A percentile compares a stretch with the other conserved stretches of the same genome.
phyloP scores from a whole-genome alignment of 2,888 invertebrate genomes.

The Scaptomyza flava region DNA sequence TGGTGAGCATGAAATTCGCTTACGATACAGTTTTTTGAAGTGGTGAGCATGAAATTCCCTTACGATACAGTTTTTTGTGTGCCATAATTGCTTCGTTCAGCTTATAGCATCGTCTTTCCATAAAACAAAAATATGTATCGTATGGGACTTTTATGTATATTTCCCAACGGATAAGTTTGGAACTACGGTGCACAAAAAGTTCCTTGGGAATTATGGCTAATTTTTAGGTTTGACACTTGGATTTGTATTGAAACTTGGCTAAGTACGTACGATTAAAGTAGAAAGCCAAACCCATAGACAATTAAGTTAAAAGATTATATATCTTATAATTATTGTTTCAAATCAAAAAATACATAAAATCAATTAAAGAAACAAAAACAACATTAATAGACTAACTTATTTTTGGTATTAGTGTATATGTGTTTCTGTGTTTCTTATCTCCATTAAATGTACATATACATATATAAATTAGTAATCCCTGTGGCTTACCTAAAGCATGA shows the following conservation, averaged over 20 bases:
- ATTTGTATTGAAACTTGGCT: neutral
- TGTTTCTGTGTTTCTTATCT: no score
- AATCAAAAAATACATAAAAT: neutral
- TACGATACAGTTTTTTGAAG: no score
- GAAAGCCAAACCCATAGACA: neutral
- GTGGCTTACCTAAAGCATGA: no score
- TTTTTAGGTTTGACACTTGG: neutral
- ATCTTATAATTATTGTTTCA: neutral
- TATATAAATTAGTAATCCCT: no score
- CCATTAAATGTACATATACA: no score
- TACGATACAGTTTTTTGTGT: neutral
- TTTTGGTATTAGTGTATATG: no score
- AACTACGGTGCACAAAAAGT: slow-evolving; percentile 15
- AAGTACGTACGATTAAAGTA: slow-evolving; percentile 7
- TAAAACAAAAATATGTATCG: slow-evolving; percentile 1
- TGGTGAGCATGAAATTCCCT: neutral
- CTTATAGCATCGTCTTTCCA: slow-evolving; percentile 1
- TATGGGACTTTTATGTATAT: slow-evolving; percentile 10
- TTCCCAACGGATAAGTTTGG: neutral
- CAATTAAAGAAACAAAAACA: neutral
- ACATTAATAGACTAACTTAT: neutral
- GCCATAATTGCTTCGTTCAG: slow-evolving; percentile 1
- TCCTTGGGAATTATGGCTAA: slow-evolving; percentile 12
- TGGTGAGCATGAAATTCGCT: neutral
- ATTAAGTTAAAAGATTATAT: neutral